Evolutionary conservation across 2,113 vertebrate genomes (phyloP).

Genomic region (Cephalopterus ornatus): DNA sequence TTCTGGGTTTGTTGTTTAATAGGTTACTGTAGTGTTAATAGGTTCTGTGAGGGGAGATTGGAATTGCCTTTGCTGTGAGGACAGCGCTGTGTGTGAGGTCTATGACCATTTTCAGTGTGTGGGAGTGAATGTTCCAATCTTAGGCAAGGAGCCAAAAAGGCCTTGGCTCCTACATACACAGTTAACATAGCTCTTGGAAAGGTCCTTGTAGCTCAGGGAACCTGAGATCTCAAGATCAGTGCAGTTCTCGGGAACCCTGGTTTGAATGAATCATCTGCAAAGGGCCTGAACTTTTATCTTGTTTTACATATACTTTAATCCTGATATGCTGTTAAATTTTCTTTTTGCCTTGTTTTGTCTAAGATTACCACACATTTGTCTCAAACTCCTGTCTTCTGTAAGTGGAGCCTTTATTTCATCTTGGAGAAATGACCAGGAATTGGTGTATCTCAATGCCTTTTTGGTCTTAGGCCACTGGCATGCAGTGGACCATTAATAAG

Average conservation of each 20-base stretch:
- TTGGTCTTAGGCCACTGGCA: background rate
- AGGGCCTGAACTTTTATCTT: background rate
- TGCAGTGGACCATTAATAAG: background rate
- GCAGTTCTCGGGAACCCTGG: background rate
- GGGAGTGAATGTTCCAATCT: background rate
- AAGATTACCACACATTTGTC: background rate
- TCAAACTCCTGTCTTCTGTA: too few species aligned
- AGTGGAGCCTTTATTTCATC: too few species aligned
- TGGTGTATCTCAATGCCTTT: background rate
- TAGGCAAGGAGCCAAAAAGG: background rate
- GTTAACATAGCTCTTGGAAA: background rate
- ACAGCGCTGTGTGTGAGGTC: background rate
- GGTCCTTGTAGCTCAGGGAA: background rate
- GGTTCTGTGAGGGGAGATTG: background rate
- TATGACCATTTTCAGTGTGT: background rate
- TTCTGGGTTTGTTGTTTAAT: background rate
- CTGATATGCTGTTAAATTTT: background rate
- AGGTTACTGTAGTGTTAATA: background rate
- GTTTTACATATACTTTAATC: background rate
- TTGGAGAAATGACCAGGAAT: background rate
- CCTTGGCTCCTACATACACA: background rate
- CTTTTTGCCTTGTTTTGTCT: background rate
- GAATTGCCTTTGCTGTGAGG: background rate
- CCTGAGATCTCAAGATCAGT: background rate
- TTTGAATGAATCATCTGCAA: background rate